Conservation (phyloP, 2,113 vertebrate species). For the Trichomycterus rosablanca region DNA sequence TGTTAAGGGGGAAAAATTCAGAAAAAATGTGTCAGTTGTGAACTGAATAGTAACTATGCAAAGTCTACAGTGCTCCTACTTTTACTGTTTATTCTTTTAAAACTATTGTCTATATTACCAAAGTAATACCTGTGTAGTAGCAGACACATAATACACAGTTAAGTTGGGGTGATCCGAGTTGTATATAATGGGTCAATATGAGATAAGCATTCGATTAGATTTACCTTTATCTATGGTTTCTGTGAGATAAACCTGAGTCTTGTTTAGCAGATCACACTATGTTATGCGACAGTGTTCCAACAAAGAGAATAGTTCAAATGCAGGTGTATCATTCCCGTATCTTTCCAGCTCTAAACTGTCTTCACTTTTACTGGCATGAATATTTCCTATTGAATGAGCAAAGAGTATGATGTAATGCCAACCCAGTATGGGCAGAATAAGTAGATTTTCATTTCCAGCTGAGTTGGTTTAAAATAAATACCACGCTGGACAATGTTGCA, state of each 20-base stretch:
- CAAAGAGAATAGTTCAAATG: neutral
- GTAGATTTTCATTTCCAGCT: neutral
- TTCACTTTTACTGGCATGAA: no score
- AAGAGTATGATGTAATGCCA: no score
- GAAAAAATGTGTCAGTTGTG: no score
- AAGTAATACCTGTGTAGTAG: neutral
- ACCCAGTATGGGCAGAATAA: neutral
- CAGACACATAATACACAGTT: neutral
- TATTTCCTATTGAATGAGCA: no score
- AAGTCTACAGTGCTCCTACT: no score
- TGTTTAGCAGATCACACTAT: neutral
- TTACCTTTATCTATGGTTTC: neutral
- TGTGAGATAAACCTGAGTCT: neutral
- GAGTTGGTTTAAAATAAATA: neutral
- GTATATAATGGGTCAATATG: no score
- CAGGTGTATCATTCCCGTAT: neutral
- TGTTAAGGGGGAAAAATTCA: no score
- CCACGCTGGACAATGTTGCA: conserved; percentile 13
- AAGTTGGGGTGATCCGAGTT: no score
- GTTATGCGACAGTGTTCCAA: conserved; percentile 12
- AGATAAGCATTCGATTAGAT: conserved; percentile 13
- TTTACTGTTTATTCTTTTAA: no score
- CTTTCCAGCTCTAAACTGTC: neutral
- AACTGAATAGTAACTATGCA: no score
- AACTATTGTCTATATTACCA: no score